A percentile compares a stretch with the other conserved stretches of the same genome.
Conservation (phyloP, 2,113 vertebrate species). For the Xiphophorus hellerii region DNA sequence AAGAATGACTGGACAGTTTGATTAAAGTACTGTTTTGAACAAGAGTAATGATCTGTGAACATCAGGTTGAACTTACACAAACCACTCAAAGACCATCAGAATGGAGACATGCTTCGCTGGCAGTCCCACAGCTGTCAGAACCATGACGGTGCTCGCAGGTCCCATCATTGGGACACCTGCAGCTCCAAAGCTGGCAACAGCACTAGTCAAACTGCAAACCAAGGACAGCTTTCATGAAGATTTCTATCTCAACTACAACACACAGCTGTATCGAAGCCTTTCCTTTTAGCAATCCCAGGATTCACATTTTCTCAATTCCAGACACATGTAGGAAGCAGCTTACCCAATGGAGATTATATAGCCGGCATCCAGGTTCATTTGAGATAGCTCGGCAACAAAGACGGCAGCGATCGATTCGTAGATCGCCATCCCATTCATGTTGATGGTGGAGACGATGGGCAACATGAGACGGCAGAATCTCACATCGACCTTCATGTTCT, state of each 20-base stretch:
- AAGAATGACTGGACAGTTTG: too few species aligned
- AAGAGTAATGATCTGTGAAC: too few species aligned
- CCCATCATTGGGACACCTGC: slow-evolving; percentile 13
- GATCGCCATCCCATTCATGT: background rate
- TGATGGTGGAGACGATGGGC: background rate
- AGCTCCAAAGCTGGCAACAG: background rate
- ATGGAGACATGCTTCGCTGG: background rate
- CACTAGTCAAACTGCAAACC: background rate
- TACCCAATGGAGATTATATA: background rate
- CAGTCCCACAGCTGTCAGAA: background rate
- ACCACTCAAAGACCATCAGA: slow-evolving; percentile 12
- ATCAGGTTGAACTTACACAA: too few species aligned
- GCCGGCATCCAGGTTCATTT: background rate
- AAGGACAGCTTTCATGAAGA: background rate
- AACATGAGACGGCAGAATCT: background rate
- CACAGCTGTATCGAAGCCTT: background rate
- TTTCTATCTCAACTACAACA: background rate
- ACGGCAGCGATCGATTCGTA: background rate
- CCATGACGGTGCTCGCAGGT: slow-evolving; percentile 4
- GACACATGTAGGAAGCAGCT: background rate
- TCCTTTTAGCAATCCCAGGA: background rate
- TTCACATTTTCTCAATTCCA: background rate
- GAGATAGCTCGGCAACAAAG: background rate
- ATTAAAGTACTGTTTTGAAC: too few species aligned
- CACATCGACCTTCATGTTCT: background rate